Conservation (phyloP, 2,113 vertebrate species). For the Sebastes schlegelii region DNA sequence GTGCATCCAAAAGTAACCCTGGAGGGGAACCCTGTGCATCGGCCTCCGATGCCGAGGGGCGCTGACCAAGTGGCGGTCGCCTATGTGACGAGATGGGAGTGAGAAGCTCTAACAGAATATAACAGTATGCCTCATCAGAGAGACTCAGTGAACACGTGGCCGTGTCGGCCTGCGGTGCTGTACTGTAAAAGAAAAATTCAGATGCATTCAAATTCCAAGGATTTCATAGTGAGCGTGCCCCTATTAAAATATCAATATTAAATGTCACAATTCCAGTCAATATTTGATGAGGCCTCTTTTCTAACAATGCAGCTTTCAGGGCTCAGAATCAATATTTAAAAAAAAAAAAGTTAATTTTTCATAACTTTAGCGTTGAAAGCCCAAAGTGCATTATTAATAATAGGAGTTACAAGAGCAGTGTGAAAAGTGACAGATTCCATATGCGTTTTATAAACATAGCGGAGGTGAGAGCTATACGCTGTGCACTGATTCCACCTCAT, state of each 20-base stretch:
- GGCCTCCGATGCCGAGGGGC: too few relatives aligned
- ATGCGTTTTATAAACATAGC: slow-evolving; percentile 58
- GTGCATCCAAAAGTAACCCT: too few relatives aligned
- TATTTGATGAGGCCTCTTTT: slow-evolving; percentile 78
- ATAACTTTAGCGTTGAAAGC: slow-evolving; percentile 75
- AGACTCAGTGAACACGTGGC: too few relatives aligned
- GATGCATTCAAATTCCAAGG: not conserved
- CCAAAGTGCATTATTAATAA: slow-evolving; percentile 78
- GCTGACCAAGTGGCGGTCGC: too few relatives aligned
- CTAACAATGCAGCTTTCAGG: slow-evolving; percentile 75
- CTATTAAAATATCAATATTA: slow-evolving; percentile 78
- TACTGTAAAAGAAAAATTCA: not conserved
- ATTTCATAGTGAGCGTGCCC: not conserved
- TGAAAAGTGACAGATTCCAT: slow-evolving; percentile 73
- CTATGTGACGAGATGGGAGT: too few relatives aligned
- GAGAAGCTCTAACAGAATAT: not conserved
- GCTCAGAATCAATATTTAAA: slow-evolving; percentile 82
- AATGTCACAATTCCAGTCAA: slow-evolving; percentile 67
- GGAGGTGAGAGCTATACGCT: slow-evolving; percentile 62
- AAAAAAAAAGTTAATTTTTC: slow-evolving; percentile 75
- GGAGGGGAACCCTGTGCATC: too few relatives aligned
- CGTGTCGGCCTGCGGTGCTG: too few relatives aligned
- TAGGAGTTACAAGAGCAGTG: slow-evolving; percentile 53
- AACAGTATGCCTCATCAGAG: not conserved
- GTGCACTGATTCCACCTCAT: slow-evolving; percentile 36